Conservation (phyloP, 2,797 vertebrate species). For the Sebastes reedi region DNA sequence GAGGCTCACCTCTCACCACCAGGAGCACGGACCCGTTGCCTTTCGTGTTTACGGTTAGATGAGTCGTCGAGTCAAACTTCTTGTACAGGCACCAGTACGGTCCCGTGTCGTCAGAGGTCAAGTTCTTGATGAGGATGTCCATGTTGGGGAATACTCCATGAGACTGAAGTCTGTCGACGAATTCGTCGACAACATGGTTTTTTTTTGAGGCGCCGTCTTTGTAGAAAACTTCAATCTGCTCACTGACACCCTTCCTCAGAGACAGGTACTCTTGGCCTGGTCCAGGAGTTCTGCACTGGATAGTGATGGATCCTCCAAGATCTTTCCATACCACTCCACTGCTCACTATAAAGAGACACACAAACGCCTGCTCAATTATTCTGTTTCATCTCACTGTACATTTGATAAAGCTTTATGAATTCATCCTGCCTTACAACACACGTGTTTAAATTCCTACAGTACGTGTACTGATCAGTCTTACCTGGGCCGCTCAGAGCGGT, state of each 20-base stretch:
- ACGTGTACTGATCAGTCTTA: slow-evolving; percentile 21
- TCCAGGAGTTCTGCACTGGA: slow-evolving; percentile 20
- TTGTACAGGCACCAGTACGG: slow-evolving; percentile 59
- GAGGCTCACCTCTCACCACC: slow-evolving; percentile 61
- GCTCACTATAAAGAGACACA: slow-evolving; percentile 1
- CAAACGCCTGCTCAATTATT: fast-evolving
- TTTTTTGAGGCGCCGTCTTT: fast-evolving
- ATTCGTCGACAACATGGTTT: fast-evolving
- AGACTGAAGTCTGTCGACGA: not conserved
- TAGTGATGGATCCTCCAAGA: slow-evolving; percentile 18
- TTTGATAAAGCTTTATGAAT: not conserved
- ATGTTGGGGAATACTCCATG: fast-evolving
- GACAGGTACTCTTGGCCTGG: fast-evolving
- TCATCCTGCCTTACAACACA: not conserved
- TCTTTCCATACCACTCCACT: slow-evolving; percentile 3
- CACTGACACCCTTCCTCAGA: slow-evolving; percentile 9
- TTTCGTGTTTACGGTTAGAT: fast-evolving
- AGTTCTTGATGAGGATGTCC: slow-evolving; percentile 58
- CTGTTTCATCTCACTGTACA: not conserved
- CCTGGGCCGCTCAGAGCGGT: slow-evolving; percentile 6
- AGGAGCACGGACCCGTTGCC: slow-evolving; percentile 40
- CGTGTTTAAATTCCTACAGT: not conserved
- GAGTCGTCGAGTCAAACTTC: fast-evolving
- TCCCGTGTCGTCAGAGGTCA: slow-evolving; percentile 57
- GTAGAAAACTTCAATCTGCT: fast-evolving